A percentile compares a stretch with the other conserved stretches of the same genome.
These are phyloP conservation scores for Rhinolophus sinicus DNA, from an alignment of 2,113 vertebrate species.

Conservation along the genomic window DNA sequence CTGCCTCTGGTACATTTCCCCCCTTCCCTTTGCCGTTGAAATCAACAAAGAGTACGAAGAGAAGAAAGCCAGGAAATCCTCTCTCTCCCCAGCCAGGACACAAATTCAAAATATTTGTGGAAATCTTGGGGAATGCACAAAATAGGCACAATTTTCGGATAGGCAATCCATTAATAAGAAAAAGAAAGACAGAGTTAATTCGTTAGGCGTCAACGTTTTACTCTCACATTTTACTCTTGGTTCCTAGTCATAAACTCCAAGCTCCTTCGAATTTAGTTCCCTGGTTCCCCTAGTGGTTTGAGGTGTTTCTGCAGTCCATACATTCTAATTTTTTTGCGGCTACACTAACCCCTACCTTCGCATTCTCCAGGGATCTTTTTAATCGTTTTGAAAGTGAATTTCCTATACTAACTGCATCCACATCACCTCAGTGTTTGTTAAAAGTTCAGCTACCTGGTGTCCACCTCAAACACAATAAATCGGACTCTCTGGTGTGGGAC, in stretches of 20 bases:
- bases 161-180: background rate
- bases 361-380: background rate
- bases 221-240: background rate
- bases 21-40: background rate
- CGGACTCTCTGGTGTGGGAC: background rate
- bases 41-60: background rate
- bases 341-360: background rate
- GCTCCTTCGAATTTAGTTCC: background rate
- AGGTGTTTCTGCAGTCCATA: background rate
- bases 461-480: background rate
- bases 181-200: background rate
- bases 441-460: background rate
- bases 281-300: background rate
- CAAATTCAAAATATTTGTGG: background rate
- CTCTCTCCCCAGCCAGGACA: background rate
- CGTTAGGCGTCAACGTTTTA: background rate
- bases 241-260: background rate
- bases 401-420: background rate
- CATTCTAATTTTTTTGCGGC: background rate
- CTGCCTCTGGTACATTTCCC: background rate
- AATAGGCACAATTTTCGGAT: background rate
- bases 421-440: background rate
- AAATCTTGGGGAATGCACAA: background rate
- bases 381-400: background rate
- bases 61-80: background rate